These are phyloP conservation scores for Sitobion miscanthi DNA, from an alignment of 1,140 invertebrate genomes.

Conservation along the genomic window DNA sequence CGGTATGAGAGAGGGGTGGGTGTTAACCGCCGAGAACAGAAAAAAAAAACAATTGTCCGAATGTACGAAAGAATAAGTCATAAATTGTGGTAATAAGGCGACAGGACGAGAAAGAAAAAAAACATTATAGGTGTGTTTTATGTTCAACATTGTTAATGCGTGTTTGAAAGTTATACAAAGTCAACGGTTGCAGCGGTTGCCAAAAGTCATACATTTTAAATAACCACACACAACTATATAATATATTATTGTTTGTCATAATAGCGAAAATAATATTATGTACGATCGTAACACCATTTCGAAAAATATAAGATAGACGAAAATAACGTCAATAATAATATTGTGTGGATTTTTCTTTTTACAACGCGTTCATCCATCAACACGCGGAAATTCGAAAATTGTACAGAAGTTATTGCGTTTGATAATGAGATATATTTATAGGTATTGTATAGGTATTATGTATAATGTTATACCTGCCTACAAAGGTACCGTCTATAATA, in stretches of 20 bases:
- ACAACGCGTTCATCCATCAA: not conserved
- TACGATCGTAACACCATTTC: not conserved
- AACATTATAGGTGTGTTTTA: not conserved
- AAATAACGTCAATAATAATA: not conserved
- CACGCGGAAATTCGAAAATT: not conserved
- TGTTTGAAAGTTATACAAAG: not conserved
- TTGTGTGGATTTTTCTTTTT: not conserved
- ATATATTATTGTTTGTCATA: not conserved
- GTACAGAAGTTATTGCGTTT: too few species aligned
- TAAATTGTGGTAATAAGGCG: constrained; percentile 15
- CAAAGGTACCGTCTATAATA: too few species aligned
- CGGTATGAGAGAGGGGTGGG: not conserved
- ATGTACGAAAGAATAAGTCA: constrained; percentile 9
- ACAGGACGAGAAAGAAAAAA: not conserved
- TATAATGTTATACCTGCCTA: too few species aligned
- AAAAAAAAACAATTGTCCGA: constrained; percentile 20
- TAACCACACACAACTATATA: not conserved
- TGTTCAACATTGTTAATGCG: not conserved
- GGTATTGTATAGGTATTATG: too few species aligned
- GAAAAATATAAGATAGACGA: not conserved
- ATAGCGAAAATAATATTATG: not conserved
- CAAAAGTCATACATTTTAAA: not conserved
- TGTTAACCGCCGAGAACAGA: not conserved
- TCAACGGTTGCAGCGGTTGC: too few species aligned
- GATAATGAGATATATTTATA: too few species aligned